phyloP scores from a whole-genome alignment of 1,140 invertebrate genomes.

The Glossosoma conforme region DNA sequence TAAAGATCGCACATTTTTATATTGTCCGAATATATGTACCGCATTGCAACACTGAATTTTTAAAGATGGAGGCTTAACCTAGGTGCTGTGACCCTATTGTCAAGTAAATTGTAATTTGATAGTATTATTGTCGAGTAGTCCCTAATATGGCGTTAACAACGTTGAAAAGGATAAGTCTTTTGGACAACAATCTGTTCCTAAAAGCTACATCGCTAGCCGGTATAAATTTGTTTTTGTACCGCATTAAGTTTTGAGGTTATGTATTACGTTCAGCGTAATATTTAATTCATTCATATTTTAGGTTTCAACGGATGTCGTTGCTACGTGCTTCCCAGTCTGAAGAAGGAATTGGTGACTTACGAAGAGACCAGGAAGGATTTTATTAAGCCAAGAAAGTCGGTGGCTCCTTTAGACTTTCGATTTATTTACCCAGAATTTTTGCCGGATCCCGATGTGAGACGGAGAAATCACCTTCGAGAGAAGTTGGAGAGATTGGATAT shows the following conservation, averaged over 20 bases:
- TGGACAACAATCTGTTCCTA: no score
- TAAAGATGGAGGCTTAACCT: neutral
- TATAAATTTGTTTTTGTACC: no score
- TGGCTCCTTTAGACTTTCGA: slow-evolving; percentile 51
- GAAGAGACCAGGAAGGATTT: slow-evolving; percentile 25
- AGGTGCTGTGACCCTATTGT: neutral
- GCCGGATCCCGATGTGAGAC: slow-evolving; percentile 74
- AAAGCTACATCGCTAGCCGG: no score
- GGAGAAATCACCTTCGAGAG: slow-evolving; percentile 77
- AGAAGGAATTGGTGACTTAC: slow-evolving; percentile 33
- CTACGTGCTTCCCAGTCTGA: slow-evolving; percentile 33
- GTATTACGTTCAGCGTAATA: slow-evolving; percentile 7
- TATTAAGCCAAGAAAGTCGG: slow-evolving; percentile 10
- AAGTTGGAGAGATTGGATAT: slow-evolving; percentile 91
- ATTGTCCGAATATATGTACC: neutral
- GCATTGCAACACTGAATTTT: neutral
- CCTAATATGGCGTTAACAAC: neutral
- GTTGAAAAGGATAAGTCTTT: no score
- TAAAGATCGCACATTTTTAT: neutral
- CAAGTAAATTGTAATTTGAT: slow-evolving; percentile 5
- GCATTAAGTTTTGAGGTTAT: slow-evolving; percentile 19
- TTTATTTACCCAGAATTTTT: slow-evolving; percentile 93
- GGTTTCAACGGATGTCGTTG: slow-evolving; percentile 34
- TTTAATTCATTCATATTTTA: slow-evolving; percentile 3
- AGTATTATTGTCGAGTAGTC: neutral